Evolutionary conservation across 1,140 invertebrate genomes (phyloP).

Genomic region (Drosophila suzukii): DNA sequence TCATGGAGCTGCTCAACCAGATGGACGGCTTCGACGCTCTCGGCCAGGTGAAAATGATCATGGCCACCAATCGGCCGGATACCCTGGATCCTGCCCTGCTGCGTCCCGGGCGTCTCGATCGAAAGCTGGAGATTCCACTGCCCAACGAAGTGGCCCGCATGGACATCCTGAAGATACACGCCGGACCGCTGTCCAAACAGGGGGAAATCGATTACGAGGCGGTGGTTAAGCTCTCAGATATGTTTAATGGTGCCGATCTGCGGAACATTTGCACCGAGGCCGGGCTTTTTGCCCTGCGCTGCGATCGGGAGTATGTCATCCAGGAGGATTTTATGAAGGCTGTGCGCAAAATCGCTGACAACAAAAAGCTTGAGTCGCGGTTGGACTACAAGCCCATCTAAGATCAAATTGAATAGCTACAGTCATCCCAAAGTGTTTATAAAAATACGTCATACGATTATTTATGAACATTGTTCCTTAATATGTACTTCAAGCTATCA

Average conservation of each 20-base stretch:
- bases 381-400: slow-evolving; percentile 98
- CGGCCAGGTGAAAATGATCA: slow-evolving; percentile 94
- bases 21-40: slow-evolving; percentile 99
- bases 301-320: slow-evolving; percentile 96
- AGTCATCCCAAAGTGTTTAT: too few species aligned
- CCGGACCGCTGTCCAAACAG: slow-evolving; percentile 96
- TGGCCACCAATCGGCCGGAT: slow-evolving; percentile 99
- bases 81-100: slow-evolving; percentile 99
- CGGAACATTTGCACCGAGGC: slow-evolving; percentile 99
- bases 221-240: slow-evolving; percentile 98
- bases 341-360: slow-evolving; percentile 98
- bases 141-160: slow-evolving; percentile 94
- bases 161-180: slow-evolving; percentile 99
- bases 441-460: too few species aligned
- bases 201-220: slow-evolving; percentile 99
- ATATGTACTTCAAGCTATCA: too few species aligned
- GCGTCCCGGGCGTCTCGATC: slow-evolving; percentile 97
- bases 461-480: too few species aligned
- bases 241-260: slow-evolving; percentile 99
- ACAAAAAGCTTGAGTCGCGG: slow-evolving; percentile 99
- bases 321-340: slow-evolving; percentile 99
- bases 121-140: slow-evolving; percentile 98
- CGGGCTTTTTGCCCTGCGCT: slow-evolving; percentile 94
- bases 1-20: slow-evolving; percentile 99
- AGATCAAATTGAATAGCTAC: neutral